These are phyloP conservation scores for Podarcis raffonei DNA, from an alignment of 2,113 vertebrate genomes.

Conservation along the genomic window DNA sequence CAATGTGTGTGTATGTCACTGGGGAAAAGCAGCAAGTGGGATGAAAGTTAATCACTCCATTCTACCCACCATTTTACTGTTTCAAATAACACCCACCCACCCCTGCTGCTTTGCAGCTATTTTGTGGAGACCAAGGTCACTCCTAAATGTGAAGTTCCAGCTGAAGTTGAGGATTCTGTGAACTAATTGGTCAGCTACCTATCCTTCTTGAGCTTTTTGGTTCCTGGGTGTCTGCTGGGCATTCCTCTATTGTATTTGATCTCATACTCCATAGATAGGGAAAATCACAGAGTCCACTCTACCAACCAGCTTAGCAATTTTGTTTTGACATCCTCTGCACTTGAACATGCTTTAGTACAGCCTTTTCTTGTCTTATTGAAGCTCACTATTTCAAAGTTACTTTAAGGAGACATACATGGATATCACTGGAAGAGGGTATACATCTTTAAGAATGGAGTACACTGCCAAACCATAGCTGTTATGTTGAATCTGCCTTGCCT, in stretches of 20 bases:
- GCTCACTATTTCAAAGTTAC: background rate
- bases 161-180: background rate
- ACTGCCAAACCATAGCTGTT: background rate
- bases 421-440: background rate
- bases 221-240: background rate
- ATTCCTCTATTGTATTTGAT: background rate
- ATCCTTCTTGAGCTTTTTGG: background rate
- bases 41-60: background rate
- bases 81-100: background rate
- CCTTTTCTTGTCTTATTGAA: background rate
- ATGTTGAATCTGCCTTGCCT: background rate
- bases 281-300: background rate
- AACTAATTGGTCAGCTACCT: background rate
- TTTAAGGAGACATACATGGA: background rate
- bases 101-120: background rate
- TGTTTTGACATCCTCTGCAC: background rate
- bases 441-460: background rate
- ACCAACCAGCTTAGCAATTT: background rate
- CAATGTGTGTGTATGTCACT: background rate
- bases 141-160: background rate
- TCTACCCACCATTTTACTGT: background rate
- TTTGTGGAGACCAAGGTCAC: background rate
- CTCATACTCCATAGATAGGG: background rate
- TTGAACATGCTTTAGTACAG: background rate
- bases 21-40: background rate